Conservation (phyloP, 2,113 vertebrate species). For the Dunckerocampus dactyliophorus region DNA sequence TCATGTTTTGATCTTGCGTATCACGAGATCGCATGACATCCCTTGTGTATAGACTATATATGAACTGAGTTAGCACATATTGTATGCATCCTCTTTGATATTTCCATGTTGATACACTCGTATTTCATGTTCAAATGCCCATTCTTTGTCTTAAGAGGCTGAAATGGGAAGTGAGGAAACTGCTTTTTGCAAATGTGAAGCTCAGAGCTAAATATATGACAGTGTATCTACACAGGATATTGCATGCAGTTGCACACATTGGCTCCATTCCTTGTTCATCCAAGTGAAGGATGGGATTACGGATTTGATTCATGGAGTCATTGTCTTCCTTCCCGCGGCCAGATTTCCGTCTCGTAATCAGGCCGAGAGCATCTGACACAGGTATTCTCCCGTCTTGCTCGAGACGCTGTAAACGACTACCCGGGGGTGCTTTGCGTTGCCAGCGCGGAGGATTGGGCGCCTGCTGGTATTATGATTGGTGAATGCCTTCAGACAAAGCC, state of each 20-base stretch:
- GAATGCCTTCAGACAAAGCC: slow-evolving; percentile 49
- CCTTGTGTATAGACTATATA: too few species aligned
- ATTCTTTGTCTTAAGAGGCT: slow-evolving; percentile 1
- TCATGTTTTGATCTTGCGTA: too few species aligned
- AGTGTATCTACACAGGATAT: slow-evolving; percentile 30
- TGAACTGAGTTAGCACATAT: too few species aligned
- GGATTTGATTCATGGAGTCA: slow-evolving; percentile 61
- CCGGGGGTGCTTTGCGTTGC: slow-evolving; percentile 44
- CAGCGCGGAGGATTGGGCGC: slow-evolving; percentile 47
- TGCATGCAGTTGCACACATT: slow-evolving; percentile 24
- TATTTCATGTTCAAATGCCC: too few species aligned
- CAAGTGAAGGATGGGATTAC: slow-evolving; percentile 58
- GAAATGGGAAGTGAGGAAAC: neutral
- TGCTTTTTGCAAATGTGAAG: slow-evolving; percentile 24
- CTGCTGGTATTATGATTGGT: slow-evolving; percentile 54
- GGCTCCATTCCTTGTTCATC: slow-evolving; percentile 39
- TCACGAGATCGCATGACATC: too few species aligned
- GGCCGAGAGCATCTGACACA: slow-evolving; percentile 46
- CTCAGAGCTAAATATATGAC: neutral
- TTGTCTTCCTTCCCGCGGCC: slow-evolving; percentile 53
- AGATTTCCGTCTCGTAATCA: slow-evolving; percentile 50
- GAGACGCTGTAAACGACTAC: slow-evolving; percentile 43
- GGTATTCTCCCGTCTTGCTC: slow-evolving; percentile 44
- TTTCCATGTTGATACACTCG: too few species aligned
- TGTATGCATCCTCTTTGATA: too few species aligned